phyloP scores from a whole-genome alignment of 2,797 vertebrate species.

The Choloepus didactylus region DNA sequence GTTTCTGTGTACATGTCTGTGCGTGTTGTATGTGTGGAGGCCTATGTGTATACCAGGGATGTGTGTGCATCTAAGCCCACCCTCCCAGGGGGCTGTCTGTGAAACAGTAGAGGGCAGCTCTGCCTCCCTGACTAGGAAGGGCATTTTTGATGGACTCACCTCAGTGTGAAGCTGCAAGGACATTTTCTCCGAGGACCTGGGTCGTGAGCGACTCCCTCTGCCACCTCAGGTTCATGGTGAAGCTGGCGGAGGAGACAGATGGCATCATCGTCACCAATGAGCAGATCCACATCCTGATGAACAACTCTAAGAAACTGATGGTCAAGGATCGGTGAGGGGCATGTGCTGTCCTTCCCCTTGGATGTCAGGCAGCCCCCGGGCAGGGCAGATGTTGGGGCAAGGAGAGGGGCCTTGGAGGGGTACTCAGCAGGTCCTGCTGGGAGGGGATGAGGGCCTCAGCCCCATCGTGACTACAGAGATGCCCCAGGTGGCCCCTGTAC shows the following conservation, averaged over 20 bases:
- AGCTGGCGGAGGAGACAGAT: slow-evolving; percentile 90
- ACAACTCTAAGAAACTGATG: slow-evolving; percentile 90
- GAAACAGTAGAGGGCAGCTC: neutral
- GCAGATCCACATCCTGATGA: slow-evolving; percentile 92
- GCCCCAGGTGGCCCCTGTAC: neutral
- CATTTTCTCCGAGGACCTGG: neutral
- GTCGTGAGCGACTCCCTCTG: neutral
- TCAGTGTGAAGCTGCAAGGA: neutral
- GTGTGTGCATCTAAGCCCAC: neutral
- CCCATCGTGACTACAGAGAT: neutral
- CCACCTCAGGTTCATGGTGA: slow-evolving; percentile 91
- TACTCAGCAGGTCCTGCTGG: neutral
- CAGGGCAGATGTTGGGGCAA: neutral
- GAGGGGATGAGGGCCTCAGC: neutral
- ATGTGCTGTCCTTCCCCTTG: neutral
- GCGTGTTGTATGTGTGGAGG: neutral
- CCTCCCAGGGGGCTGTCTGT: neutral
- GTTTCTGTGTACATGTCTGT: neutral
- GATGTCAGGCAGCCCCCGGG: neutral
- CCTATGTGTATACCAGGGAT: no score
- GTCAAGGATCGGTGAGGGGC: slow-evolving; percentile 92
- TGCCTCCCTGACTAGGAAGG: neutral
- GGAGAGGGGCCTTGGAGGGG: neutral
- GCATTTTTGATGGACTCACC: neutral
- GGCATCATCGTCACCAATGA: slow-evolving; percentile 96